Conservation (phyloP, 2,797 vertebrate species). For the Leuciscus waleckii region DNA sequence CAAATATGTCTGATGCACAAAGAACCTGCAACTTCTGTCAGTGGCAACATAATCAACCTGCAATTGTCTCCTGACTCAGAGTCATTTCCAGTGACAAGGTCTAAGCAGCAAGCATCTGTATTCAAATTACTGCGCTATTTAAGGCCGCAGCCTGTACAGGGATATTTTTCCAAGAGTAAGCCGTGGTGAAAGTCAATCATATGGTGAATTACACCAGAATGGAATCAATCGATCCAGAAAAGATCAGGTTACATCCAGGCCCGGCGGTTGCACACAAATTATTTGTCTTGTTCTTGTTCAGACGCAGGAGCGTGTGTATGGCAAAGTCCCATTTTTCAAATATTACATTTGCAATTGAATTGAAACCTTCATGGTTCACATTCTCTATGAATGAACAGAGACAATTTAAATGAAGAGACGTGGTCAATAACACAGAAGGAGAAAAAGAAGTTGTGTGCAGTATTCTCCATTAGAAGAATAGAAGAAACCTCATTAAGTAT, state of each 20-base stretch:
- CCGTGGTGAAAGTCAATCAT: conserved; percentile 85
- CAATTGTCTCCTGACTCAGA: conserved; percentile 82
- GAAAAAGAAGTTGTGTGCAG: conserved; percentile 16
- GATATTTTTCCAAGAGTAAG: conserved; percentile 79
- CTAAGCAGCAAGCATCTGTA: conserved; percentile 76
- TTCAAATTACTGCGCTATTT: conserved; percentile 80
- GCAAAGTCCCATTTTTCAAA: conserved; percentile 70
- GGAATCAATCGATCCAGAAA: conserved; percentile 86
- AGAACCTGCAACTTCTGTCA: conserved; percentile 79
- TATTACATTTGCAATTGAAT: conserved; percentile 72
- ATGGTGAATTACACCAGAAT: conserved; percentile 89
- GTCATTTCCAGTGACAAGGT: conserved; percentile 76
- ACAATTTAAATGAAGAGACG: conserved; percentile 55
- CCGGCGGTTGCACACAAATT: conserved; percentile 75
- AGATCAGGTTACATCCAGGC: conserved; percentile 83
- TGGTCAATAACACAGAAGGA: conserved; percentile 46
- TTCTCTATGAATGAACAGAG: conserved; percentile 50
- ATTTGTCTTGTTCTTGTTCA: conserved; percentile 74
- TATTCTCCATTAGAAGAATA: conserved; percentile 17
- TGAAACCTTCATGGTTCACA: conserved; percentile 52
- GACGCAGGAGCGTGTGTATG: conserved; percentile 67
- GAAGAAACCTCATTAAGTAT: conserved; percentile 17
- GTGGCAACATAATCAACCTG: conserved; percentile 83
- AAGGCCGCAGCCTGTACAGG: conserved; percentile 73
- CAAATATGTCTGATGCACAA: conserved; percentile 80